A percentile compares a stretch with the other conserved stretches of the same genome.
These are phyloP conservation scores for Orientallactaga sibirica DNA, from an alignment of 2,797 vertebrate genomes.

Conservation along the genomic window DNA sequence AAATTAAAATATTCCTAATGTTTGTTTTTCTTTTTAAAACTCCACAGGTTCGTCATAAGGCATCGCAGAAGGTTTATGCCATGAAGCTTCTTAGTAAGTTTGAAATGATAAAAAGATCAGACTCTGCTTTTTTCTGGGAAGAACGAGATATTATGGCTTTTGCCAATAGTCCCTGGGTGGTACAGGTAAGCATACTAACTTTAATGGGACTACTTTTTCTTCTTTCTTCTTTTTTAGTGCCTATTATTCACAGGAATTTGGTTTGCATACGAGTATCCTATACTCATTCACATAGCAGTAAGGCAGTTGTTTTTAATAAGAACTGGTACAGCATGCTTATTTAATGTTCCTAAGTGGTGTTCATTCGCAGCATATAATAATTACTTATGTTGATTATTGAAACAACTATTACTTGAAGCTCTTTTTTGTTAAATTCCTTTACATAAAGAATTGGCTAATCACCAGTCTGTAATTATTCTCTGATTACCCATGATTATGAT, in stretches of 20 bases:
- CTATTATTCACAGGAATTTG: constrained; percentile 57
- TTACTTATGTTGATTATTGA: constrained; percentile 36
- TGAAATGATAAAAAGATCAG: constrained; percentile 99
- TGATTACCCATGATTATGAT: background rate
- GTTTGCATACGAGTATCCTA: constrained; percentile 27
- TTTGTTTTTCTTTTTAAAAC: constrained; percentile 71
- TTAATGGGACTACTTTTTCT: constrained; percentile 31
- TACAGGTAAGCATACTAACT: constrained; percentile 92
- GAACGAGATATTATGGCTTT: constrained; percentile 99
- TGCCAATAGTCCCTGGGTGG: constrained; percentile 98
- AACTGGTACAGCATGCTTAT: constrained; percentile 2
- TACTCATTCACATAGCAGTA: constrained; percentile 27
- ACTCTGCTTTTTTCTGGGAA: constrained; percentile 99
- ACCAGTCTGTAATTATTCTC: background rate
- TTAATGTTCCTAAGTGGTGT: constrained; percentile 41
- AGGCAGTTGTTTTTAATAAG: constrained; percentile 26
- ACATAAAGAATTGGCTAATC: background rate
- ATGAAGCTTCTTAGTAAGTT: constrained; percentile 99
- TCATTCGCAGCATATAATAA: background rate
- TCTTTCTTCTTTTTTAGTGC: background rate
- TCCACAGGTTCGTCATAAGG: constrained; percentile 96
- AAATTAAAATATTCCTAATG: constrained; percentile 62
- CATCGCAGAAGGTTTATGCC: constrained; percentile 97
- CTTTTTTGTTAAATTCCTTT: constrained; percentile 56
- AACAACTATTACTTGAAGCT: constrained; percentile 12